These are phyloP conservation scores for Saiga tatarica DNA, from an alignment of 2,113 vertebrate genomes.

Conservation along the genomic window DNA sequence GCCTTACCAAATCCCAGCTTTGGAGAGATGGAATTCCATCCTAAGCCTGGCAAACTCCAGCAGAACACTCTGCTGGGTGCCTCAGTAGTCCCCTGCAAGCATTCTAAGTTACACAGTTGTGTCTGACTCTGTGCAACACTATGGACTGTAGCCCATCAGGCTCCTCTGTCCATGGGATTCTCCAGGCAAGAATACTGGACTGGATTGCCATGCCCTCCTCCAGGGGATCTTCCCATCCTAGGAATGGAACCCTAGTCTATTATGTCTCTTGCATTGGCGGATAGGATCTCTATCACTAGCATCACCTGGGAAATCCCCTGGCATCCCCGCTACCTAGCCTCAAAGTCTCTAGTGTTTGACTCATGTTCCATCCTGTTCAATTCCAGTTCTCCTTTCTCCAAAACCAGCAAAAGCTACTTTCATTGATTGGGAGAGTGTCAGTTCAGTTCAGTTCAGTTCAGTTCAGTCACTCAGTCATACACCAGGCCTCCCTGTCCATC, in stretches of 20 bases:
- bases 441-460: too few species aligned
- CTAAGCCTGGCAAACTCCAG: not conserved
- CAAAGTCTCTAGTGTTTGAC: not conserved
- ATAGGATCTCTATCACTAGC: not conserved
- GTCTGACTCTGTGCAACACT: not conserved
- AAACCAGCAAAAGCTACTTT: not conserved
- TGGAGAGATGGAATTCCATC: not conserved
- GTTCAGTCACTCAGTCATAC: not conserved
- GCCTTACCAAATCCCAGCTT: not conserved
- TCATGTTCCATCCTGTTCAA: not conserved
- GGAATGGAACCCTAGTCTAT: rapidly evolving
- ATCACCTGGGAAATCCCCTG: not conserved
- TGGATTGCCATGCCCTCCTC: not conserved
- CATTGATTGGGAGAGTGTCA: not conserved
- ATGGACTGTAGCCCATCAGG: not conserved
- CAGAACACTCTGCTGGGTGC: not conserved
- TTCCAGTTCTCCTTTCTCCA: not conserved
- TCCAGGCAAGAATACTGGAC: not conserved
- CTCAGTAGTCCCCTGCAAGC: not conserved
- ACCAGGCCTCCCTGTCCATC: not conserved
- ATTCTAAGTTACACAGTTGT: not conserved
- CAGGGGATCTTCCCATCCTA: not conserved
- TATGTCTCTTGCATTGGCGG: not conserved
- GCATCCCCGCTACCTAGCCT: not conserved
- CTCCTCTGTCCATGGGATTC: not conserved